These are phyloP conservation scores for Dipus sagitta DNA, from an alignment of 2,797 vertebrate species.

Conservation along the genomic window DNA sequence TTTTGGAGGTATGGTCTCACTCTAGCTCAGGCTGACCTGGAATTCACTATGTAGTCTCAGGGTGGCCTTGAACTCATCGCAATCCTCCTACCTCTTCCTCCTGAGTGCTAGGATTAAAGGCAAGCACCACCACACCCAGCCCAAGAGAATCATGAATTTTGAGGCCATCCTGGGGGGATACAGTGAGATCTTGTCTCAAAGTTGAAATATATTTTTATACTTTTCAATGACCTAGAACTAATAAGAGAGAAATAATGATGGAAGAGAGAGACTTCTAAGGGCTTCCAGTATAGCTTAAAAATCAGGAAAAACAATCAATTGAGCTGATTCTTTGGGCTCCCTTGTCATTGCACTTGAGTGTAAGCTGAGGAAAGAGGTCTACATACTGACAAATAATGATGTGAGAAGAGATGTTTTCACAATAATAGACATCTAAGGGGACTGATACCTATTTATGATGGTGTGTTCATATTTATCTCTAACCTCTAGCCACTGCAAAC, in stretches of 20 bases:
- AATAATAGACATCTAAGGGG: background rate
- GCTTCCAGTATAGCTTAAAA: background rate
- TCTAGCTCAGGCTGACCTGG: no score
- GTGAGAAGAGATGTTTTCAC: background rate
- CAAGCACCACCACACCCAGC: no score
- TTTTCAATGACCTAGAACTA: conserved; percentile 16
- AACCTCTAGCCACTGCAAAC: no score
- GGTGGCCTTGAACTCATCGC: no score
- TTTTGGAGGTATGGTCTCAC: no score
- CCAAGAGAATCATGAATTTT: background rate
- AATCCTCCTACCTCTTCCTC: no score
- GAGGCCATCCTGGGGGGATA: background rate
- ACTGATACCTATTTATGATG: background rate
- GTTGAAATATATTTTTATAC: background rate
- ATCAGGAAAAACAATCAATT: background rate
- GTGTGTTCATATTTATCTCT: background rate
- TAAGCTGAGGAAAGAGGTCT: background rate
- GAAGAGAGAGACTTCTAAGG: background rate
- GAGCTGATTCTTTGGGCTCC: background rate
- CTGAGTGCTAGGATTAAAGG: no score
- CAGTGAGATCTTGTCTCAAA: background rate
- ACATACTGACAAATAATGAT: background rate
- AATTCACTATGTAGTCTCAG: no score
- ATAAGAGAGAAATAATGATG: background rate
- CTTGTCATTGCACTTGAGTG: background rate